Percentiles rank a stretch among this genome's conserved stretches.
These are phyloP conservation scores for Galaxias olidus DNA, from an alignment of 2,797 vertebrate genomes.

Conservation along the genomic window DNA sequence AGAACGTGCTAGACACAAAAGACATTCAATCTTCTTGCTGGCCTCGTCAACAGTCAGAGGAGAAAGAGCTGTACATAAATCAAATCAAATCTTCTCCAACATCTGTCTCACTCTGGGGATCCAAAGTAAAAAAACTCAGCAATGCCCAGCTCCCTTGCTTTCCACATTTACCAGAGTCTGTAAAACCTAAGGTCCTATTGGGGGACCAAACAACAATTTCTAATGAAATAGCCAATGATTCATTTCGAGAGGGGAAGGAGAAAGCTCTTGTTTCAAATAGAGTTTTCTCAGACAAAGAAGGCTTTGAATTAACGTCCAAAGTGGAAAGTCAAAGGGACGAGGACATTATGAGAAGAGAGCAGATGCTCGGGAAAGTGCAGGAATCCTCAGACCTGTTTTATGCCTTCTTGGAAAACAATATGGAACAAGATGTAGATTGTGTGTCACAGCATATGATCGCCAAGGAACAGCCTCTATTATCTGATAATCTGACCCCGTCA, in stretches of 20 bases:
- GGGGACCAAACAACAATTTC: background rate
- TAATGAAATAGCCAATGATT: background rate
- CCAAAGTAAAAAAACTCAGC: background rate
- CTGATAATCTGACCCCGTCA: conserved; percentile 37
- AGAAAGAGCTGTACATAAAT: conserved; percentile 25
- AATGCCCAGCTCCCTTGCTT: background rate
- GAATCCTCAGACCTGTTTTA: conserved; percentile 45
- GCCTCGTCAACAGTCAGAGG: conserved; percentile 68
- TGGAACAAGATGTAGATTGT: background rate
- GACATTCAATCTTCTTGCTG: conserved; percentile 57
- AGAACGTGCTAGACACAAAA: conserved; percentile 13
- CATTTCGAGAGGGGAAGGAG: background rate
- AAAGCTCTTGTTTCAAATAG: background rate
- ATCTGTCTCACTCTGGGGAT: background rate
- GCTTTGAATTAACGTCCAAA: conserved; percentile 6
- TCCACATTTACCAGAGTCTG: too few relatives aligned
- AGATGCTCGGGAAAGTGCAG: conserved; percentile 79
- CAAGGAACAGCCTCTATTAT: background rate
- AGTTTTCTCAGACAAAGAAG: background rate
- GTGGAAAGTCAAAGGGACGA: conserved; percentile 84
- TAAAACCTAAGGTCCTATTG: conserved; percentile 5
- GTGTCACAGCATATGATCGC: too few relatives aligned
- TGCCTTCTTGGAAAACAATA: conserved; percentile 16
- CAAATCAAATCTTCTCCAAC: conserved; percentile 2
- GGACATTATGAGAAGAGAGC: conserved; percentile 79